Conservation (phyloP, 2,797 vertebrate species). For the Thamnophis elegans region DNA sequence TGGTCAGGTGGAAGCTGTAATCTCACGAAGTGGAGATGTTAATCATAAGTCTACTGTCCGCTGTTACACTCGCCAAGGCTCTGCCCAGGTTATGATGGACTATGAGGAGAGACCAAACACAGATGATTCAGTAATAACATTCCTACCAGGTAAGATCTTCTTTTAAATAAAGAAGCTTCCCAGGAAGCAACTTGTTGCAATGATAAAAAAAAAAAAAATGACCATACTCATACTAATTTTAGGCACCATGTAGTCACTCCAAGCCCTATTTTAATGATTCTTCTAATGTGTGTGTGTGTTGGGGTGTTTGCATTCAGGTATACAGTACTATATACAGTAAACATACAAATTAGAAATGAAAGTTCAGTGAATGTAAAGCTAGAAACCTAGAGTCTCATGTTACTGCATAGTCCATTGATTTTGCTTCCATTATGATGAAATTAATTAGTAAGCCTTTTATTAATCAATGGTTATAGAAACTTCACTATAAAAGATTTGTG, state of each 20-base stretch:
- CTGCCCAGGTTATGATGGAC: constrained; percentile 84
- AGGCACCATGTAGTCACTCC: neutral
- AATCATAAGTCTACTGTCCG: constrained; percentile 74
- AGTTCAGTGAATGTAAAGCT: neutral
- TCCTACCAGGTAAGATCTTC: constrained; percentile 76
- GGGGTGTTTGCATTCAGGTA: neutral
- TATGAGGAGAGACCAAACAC: constrained; percentile 82
- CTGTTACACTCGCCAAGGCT: constrained; percentile 81
- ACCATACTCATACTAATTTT: neutral
- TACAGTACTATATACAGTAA: neutral
- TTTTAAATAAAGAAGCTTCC: neutral
- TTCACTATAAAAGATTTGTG: neutral
- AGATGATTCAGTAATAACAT: constrained; percentile 76
- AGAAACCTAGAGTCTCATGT: neutral
- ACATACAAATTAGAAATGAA: neutral
- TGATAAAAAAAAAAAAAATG: neutral
- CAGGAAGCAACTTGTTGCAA: neutral
- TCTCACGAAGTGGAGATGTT: constrained; percentile 80
- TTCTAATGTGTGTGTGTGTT: neutral
- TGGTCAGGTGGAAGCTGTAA: constrained; percentile 67
- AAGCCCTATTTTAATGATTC: neutral
- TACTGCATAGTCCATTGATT: neutral
- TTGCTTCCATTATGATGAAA: neutral
- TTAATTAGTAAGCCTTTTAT: neutral
- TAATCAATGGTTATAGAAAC: neutral